Conservation (phyloP, 2,113 vertebrate genomes). For the Thinocorus orbignyianus region DNA sequence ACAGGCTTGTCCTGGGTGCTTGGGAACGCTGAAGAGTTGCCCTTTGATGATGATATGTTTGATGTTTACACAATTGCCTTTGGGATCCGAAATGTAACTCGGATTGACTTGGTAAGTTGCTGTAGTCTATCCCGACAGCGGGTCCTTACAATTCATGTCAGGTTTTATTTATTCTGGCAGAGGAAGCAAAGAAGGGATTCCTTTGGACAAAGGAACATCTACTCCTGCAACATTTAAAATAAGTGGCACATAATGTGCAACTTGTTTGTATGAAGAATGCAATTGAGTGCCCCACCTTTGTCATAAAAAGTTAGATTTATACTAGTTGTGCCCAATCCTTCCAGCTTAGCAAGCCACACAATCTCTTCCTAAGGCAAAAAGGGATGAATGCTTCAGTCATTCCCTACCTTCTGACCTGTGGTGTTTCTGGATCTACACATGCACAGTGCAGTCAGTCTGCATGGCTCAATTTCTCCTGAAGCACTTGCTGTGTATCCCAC, state of each 20-base stretch:
- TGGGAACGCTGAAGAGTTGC: slow-evolving; percentile 94
- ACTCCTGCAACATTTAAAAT: not conserved
- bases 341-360: not conserved
- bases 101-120: slow-evolving; percentile 80
- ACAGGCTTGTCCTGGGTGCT: slow-evolving; percentile 92
- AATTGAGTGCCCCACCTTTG: not conserved
- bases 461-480: not conserved
- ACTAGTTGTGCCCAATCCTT: not conserved
- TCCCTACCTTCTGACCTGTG: not conserved
- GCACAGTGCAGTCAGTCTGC: not conserved
- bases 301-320: not conserved
- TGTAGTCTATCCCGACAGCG: not conserved
- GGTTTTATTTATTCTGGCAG: not conserved
- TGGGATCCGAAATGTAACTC: slow-evolving; percentile 95
- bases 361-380: not conserved
- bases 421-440: not conserved
- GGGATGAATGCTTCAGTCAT: not conserved
- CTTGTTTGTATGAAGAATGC: not conserved
- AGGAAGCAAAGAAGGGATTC: not conserved
- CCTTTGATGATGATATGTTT: slow-evolving; percentile 90
- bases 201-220: not conserved
- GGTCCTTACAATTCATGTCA: not conserved
- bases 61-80: slow-evolving; percentile 96
- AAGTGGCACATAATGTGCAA: not conserved
- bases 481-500: not conserved